Base-by-base conservation (phyloP, 2,797 vertebrate genomes). In the Alauda arvensis region DNA sequence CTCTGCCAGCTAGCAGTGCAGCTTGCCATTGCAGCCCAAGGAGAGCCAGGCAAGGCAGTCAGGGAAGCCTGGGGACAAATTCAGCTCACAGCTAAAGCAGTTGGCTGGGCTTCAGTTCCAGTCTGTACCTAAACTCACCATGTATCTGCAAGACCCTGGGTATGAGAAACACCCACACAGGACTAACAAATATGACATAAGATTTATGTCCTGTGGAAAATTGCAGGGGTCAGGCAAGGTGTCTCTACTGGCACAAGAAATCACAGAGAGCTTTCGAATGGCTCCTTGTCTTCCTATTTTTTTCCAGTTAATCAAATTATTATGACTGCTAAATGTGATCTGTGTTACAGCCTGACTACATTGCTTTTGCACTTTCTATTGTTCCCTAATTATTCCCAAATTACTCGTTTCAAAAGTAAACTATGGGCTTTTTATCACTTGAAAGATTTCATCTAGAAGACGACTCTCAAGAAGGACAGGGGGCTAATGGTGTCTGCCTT, bases 91-190 rank as follows among this genome's bases (percentile, higher is more conserved):
- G 37, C 6, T 55, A 39, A 43, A 77, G 29, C 49, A 62, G 8
- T 6, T 68, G 49, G 10, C 48, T 75, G 70, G 55, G 39, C 20
- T 81, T 76, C 63, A 34, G 6, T 40, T 85, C 74, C 20, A 66
- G 7, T 45, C 67, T 72, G 14, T 10, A 10, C n/a, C 33, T 45
- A 29, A 68, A 14, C 34, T 48, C 76, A 61, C 1, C 3, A 16
- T 10, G 13, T 3, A 14, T 12, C 0, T 0, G 7, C 48, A 19
- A 68, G 45, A 83, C 9, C 12, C 24, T 28, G 34, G 6, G 21
- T 23, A 6, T 10, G 19, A 43, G 69, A 83, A 43, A 33, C 31
- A 53, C 46, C 59, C 40, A 37, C 26, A n/a, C 8, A n/a, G 26
- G 45, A 43, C n/a, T 76, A 60, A 45, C 15, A 66, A 56, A 42